These are phyloP conservation scores for Platerodrilus igneus DNA, from an alignment of 2,888 invertebrate species.

Conservation along the genomic window DNA sequence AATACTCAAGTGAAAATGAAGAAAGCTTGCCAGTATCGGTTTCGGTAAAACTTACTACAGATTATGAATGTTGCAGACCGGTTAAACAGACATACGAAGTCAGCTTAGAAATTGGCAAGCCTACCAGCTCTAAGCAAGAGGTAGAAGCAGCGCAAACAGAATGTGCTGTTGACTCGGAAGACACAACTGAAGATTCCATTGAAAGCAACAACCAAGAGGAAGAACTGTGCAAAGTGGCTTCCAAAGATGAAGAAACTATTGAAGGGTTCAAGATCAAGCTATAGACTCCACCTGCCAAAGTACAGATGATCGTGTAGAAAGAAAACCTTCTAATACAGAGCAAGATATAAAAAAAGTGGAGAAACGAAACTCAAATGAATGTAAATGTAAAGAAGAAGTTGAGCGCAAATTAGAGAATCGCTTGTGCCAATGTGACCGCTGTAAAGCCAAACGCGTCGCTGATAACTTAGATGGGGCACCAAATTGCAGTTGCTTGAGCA, in stretches of 20 bases:
- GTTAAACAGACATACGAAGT: conserved; percentile 2
- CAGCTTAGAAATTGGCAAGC: conserved; percentile 4
- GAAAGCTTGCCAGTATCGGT: conserved; percentile 9
- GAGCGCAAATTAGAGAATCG: conserved; percentile 23
- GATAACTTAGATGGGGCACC: too few relatives aligned
- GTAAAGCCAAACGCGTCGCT: conserved; percentile 25
- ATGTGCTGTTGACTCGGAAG: not conserved
- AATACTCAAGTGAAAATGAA: not conserved
- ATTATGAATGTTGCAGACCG: conserved; percentile 3
- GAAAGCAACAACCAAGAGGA: not conserved
- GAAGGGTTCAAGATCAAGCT: not conserved
- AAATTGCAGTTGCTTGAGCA: conserved; percentile 33
- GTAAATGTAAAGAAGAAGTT: conserved; percentile 30
- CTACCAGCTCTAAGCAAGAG: conserved; percentile 3
- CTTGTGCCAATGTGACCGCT: conserved; percentile 30
- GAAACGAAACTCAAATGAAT: conserved; percentile 12
- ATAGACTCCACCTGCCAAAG: too few relatives aligned
- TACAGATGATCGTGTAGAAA: too few relatives aligned
- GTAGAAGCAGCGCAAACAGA: not conserved
- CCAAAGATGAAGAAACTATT: not conserved
- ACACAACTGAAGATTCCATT: not conserved
- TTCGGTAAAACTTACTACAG: conserved; percentile 12
- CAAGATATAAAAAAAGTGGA: conserved; percentile 8
- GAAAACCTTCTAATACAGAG: too few relatives aligned
- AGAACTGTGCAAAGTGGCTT: not conserved